Base-by-base conservation (phyloP, 2,113 vertebrate genomes). In the Mesitornis unicolor region DNA sequence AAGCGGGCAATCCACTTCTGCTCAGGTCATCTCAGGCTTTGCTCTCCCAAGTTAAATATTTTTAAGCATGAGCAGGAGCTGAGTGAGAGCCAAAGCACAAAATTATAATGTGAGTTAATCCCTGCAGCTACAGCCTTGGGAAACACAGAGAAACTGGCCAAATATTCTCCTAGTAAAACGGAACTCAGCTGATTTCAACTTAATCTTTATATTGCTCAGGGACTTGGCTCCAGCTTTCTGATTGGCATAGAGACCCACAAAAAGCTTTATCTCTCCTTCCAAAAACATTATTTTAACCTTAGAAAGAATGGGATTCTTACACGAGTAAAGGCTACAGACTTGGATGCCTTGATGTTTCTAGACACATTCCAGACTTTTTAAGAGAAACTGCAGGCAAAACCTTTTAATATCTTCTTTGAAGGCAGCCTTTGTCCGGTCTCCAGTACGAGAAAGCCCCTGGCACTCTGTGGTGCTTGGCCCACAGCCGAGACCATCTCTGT, bases 401-500 rank as follows among this genome's bases (percentile, higher is more conserved):
- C 11, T 53, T 64, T 35, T 16, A 6, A 22, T 7, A 31, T 10
- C 16, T 75, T 40, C 25, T 48, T 42, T 0, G 4, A 45, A 59
- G 35, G 18, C 4, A 1, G 53, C 40, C 54, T 60, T 56, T 47
- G 24, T 15, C 29, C 11, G 1, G 28, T 7, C 48, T 43, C 16
- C 71, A 53, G 63, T 0, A 36, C 16, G 22, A 54, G 25, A 21
- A 18, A 67, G 67, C 25, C 29, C 29, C 0, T 3, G 25, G 33
- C 0, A 13, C 10, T 31, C n/a, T 10, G 19, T 4, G 22, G 69
- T 35, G 28, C 45, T n/a, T 3, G 2, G 59, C 8, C 31, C 3
- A 0, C 2, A 14, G 31, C 29, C 0, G 14, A 82, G 61, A 12
- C 22, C 36, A 43, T 53, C 15, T 36, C 48, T 7, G 2, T 2